phyloP scores from a whole-genome alignment of 2,888 invertebrate genomes.

The Plebejus argus region DNA sequence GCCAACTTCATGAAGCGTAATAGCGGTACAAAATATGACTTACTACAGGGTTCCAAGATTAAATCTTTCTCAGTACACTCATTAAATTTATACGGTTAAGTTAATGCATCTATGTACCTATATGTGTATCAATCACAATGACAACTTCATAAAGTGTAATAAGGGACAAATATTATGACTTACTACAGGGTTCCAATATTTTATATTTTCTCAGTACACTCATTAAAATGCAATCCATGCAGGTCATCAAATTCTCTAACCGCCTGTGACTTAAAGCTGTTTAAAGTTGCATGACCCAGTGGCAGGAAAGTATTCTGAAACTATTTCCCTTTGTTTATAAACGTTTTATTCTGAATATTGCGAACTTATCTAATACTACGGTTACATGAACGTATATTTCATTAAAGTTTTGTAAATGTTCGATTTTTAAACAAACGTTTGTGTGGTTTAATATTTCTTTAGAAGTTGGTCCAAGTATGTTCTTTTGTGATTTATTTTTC shows the following conservation, averaged over 20 bases:
- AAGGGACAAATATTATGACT: too few relatives aligned
- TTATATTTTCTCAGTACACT: too few relatives aligned
- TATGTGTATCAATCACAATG: too few relatives aligned
- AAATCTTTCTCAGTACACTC: too few relatives aligned
- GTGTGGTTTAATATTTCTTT: neutral
- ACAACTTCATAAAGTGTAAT: too few relatives aligned
- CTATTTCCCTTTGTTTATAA: constrained; percentile 45
- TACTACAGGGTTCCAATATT: too few relatives aligned
- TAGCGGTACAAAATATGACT: too few relatives aligned
- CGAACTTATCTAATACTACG: constrained; percentile 42
- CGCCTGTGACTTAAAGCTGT: constrained; percentile 34
- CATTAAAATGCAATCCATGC: neutral
- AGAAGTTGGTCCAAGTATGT: neutral
- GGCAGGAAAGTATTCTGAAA: constrained; percentile 42
- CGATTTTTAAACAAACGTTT: neutral
- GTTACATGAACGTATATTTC: constrained; percentile 38
- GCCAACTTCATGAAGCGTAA: too few relatives aligned
- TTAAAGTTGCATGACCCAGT: constrained; percentile 40
- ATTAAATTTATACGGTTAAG: too few relatives aligned
- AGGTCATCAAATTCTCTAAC: neutral
- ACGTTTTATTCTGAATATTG: constrained; percentile 44
- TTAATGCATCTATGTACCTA: too few relatives aligned
- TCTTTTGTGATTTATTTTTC: neutral
- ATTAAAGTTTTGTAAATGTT: constrained; percentile 31
- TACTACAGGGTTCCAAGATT: too few relatives aligned